A percentile compares a stretch with the other conserved stretches of the same genome.
These are phyloP conservation scores for Poeciliopsis occidentalis DNA, from an alignment of 2,113 vertebrate genomes.

Conservation along the genomic window DNA sequence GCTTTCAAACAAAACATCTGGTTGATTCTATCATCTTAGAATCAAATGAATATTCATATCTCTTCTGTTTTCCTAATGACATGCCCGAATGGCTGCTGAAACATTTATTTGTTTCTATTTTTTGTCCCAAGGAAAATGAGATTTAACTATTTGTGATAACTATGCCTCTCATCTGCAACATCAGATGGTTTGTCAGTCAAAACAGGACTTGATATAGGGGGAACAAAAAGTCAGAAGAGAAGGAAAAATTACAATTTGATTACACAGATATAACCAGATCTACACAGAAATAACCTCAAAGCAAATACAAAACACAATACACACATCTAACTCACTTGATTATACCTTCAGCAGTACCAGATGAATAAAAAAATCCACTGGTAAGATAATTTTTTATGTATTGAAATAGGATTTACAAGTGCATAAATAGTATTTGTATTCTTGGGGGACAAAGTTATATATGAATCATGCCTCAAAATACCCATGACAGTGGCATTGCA, in stretches of 20 bases:
- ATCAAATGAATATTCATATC: slow-evolving; percentile 41
- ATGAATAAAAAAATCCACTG: slow-evolving; percentile 30
- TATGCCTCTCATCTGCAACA: slow-evolving; percentile 52
- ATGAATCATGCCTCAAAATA: slow-evolving; percentile 48
- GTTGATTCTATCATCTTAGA: slow-evolving; percentile 26
- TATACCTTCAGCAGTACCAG: slow-evolving; percentile 40
- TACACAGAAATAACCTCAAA: slow-evolving; percentile 27
- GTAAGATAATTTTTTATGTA: slow-evolving; percentile 25
- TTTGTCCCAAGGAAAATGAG: slow-evolving; percentile 26
- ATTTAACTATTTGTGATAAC: slow-evolving; percentile 42
- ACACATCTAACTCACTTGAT: slow-evolving; percentile 44
- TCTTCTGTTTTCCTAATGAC: slow-evolving; percentile 37
- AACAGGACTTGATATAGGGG: not conserved
- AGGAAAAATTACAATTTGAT: slow-evolving; percentile 12
- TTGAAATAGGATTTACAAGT: slow-evolving; percentile 49
- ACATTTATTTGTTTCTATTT: slow-evolving; percentile 22
- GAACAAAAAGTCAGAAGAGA: not conserved
- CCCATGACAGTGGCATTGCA: slow-evolving; percentile 40
- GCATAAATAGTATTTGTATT: slow-evolving; percentile 50
- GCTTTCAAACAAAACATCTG: not conserved
- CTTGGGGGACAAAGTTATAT: slow-evolving; percentile 9
- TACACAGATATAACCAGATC: slow-evolving; percentile 34
- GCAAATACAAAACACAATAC: slow-evolving; percentile 50
- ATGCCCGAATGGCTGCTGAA: slow-evolving; percentile 29
- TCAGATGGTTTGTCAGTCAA: not conserved